Percentiles rank a stretch among this genome's conserved stretches.
Evolutionary conservation across 2,797 vertebrate genomes (phyloP).

Genomic region (Heliangelus exortis): DNA sequence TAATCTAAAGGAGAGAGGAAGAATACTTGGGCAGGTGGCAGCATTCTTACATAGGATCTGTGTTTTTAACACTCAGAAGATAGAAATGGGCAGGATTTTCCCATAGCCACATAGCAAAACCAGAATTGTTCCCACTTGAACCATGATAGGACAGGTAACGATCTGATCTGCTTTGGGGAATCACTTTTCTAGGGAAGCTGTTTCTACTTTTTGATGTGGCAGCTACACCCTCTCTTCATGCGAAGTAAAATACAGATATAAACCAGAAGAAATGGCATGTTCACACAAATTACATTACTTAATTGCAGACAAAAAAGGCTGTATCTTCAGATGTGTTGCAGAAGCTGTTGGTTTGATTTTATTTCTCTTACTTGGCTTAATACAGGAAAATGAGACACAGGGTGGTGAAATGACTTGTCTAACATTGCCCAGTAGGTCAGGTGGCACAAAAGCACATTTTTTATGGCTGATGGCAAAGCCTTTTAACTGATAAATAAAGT

Average conservation of each 20-base stretch:
- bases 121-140: background rate
- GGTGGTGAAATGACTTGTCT: background rate
- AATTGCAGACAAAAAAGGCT: background rate
- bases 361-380: background rate
- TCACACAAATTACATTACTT: background rate
- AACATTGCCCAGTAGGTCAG: background rate
- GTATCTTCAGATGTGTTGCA: background rate
- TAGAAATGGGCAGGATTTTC: background rate
- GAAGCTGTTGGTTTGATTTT: background rate
- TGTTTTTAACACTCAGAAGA: background rate
- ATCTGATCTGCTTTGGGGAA: background rate
- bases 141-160: constrained; percentile 4
- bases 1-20: background rate
- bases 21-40: background rate
- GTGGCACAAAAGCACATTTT: background rate
- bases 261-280: background rate
- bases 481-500: background rate
- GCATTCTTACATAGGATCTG: background rate
- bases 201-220: background rate
- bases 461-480: background rate
- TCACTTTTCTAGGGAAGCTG: background rate
- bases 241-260: background rate
- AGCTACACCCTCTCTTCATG: background rate
- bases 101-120: background rate
- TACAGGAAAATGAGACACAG: background rate